Percentiles rank a stretch among this genome's conserved stretches.
These are phyloP conservation scores for Drosophila asahinai DNA, from an alignment of 1,140 invertebrate species.

Conservation along the genomic window DNA sequence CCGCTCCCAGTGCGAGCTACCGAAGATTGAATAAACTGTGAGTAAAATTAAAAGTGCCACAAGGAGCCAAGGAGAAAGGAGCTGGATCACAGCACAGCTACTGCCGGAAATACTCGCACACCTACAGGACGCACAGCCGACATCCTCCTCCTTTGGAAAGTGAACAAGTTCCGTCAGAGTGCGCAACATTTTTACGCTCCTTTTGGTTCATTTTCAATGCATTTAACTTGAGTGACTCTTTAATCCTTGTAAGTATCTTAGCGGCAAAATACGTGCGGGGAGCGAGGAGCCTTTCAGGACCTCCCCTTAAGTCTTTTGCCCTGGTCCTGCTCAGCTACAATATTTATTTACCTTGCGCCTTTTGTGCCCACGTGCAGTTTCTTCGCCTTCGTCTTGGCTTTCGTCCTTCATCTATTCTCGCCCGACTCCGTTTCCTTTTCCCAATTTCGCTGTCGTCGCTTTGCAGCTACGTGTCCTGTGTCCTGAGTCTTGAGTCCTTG, in stretches of 20 bases:
- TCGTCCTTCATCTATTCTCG: conserved; percentile 38
- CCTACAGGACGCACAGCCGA: conserved; percentile 24
- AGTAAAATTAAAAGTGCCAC: conserved; percentile 81
- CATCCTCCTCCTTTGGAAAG: conserved; percentile 1
- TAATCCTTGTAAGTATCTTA: conserved; percentile 84
- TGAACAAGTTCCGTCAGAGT: conserved; percentile 69
- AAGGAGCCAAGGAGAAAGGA: conserved; percentile 37
- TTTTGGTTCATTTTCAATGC: conserved; percentile 84
- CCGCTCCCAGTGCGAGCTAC: conserved; percentile 43
- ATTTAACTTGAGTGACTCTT: conserved; percentile 85
- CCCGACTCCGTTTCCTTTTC: conserved; percentile 23
- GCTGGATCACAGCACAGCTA: conserved; percentile 19
- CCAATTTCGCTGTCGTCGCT: conserved; percentile 67
- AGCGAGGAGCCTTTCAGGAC: conserved; percentile 22
- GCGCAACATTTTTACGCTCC: conserved; percentile 81
- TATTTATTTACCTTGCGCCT: conserved; percentile 85
- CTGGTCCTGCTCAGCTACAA: conserved; percentile 43
- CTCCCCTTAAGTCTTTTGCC: not conserved
- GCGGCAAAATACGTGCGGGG: conserved; percentile 28
- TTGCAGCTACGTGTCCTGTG: conserved; percentile 58
- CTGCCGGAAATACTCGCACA: conserved; percentile 20
- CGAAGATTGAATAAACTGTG: conserved; percentile 79
- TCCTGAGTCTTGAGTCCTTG: conserved; percentile 20
- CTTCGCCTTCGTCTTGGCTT: conserved; percentile 22
- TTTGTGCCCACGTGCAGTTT: conserved; percentile 80